Percentiles rank a stretch among this genome's conserved stretches.
Evolutionary conservation across 2,113 vertebrate species (phyloP).

Genomic region (Gymnorhina tibicen): DNA sequence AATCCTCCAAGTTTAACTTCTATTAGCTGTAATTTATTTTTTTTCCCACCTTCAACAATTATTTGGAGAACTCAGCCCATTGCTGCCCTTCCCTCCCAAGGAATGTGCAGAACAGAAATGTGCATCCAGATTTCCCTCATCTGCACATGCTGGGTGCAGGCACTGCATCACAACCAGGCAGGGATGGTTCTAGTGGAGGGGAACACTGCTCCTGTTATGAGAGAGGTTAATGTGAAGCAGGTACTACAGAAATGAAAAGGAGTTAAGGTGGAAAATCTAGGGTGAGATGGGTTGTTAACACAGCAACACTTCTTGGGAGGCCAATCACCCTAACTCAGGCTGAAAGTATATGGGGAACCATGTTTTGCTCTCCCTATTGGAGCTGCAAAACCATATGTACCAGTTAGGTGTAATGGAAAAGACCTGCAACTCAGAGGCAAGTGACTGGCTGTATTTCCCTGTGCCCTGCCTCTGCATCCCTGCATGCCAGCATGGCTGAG

Average conservation of each 20-base stretch:
- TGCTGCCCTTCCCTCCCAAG: background rate
- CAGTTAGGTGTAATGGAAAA: background rate
- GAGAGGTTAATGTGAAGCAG: background rate
- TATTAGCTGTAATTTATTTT: background rate
- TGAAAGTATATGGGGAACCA: rapidly evolving
- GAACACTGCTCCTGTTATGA: background rate
- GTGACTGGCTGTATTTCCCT: background rate
- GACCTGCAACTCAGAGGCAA: background rate
- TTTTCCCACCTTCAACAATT: background rate
- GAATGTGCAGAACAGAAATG: rapidly evolving
- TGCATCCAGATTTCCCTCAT: background rate
- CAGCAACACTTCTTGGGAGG: background rate
- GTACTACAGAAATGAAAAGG: background rate
- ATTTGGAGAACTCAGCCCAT: background rate
- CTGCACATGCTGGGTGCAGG: background rate
- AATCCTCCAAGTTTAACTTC: constrained; percentile 6
- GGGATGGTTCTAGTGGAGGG: background rate
- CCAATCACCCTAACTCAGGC: background rate
- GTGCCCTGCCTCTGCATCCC: background rate
- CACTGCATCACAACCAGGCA: background rate
- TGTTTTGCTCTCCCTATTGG: background rate
- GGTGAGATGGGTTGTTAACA: background rate
- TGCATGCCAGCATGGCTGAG: background rate
- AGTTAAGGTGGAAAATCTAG: background rate
- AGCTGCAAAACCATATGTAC: background rate